A percentile compares a stretch with the other conserved stretches of the same genome.
Evolutionary conservation across 2,113 vertebrate genomes (phyloP).

Genomic region (Thalassarche chlororhynchos): DNA sequence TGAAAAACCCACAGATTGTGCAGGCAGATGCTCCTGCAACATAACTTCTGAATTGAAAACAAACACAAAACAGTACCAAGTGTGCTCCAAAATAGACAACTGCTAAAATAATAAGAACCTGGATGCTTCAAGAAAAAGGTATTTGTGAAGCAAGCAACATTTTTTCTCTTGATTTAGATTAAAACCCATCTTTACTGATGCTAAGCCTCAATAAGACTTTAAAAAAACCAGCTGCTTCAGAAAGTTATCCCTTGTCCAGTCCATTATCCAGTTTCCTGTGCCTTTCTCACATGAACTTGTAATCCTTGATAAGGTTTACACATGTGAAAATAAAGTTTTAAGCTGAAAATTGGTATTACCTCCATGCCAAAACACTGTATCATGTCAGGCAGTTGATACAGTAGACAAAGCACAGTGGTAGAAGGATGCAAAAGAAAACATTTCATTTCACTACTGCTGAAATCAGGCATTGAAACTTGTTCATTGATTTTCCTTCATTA

Average conservation of each 20-base stretch:
- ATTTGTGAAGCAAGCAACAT: neutral
- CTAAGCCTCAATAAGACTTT: neutral
- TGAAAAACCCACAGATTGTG: rapidly evolving
- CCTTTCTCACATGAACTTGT: neutral
- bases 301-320: neutral
- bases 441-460: neutral
- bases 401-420: neutral
- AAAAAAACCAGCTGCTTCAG: neutral
- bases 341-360: neutral
- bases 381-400: neutral
- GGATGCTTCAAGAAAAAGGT: neutral
- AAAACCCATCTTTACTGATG: neutral
- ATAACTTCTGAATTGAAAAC: neutral
- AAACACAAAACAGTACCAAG: neutral
- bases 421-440: neutral
- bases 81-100: neutral
- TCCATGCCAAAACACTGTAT: neutral
- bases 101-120: neutral
- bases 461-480: neutral
- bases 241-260: neutral
- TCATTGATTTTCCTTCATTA: slow-evolving; percentile 40
- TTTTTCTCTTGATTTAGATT: neutral
- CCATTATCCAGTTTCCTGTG: neutral
- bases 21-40: neutral
- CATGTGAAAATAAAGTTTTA: neutral